A percentile compares a stretch with the other conserved stretches of the same genome.
These are phyloP conservation scores for Anodontia alba DNA, from an alignment of 2,888 invertebrate species.

Conservation along the genomic window DNA sequence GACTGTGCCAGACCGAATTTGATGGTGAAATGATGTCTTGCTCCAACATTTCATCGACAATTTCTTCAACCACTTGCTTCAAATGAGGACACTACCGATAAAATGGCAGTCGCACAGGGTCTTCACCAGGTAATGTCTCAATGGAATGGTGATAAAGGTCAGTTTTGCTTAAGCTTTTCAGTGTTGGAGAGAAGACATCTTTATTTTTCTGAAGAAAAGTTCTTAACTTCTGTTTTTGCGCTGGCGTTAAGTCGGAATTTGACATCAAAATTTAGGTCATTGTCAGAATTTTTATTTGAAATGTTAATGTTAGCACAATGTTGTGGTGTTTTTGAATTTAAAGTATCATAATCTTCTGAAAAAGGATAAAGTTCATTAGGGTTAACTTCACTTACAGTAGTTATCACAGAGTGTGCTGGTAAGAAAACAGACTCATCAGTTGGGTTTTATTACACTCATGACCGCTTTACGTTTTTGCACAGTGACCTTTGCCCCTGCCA, in stretches of 20 bases:
- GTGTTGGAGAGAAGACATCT: constrained; percentile 27
- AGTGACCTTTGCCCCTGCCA: constrained; percentile 19
- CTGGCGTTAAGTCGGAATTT: neutral
- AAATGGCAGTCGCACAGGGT: constrained; percentile 37
- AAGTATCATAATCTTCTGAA: no score
- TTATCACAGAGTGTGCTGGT: neutral
- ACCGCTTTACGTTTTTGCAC: neutral
- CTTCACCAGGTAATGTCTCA: constrained; percentile 26
- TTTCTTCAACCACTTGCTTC: neutral
- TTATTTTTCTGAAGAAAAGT: constrained; percentile 17
- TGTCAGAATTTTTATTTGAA: neutral
- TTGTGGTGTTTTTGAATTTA: no score
- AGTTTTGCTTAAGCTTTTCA: constrained; percentile 31
- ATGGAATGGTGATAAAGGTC: constrained; percentile 35
- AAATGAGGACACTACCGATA: constrained; percentile 27
- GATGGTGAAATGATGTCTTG: constrained; percentile 39
- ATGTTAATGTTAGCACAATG: neutral
- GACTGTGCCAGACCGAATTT: constrained; percentile 43
- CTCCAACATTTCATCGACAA: constrained; percentile 35
- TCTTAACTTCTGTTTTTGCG: neutral
- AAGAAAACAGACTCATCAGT: neutral
- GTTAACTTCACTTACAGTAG: constrained; percentile 7
- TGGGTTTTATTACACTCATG: constrained; percentile 21
- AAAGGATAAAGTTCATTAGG: neutral
- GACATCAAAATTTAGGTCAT: neutral